Evolutionary conservation across 37 sponge, comb jelly and placozoan species (phyloP).

Genomic region (Oopsacas minuta): DNA sequence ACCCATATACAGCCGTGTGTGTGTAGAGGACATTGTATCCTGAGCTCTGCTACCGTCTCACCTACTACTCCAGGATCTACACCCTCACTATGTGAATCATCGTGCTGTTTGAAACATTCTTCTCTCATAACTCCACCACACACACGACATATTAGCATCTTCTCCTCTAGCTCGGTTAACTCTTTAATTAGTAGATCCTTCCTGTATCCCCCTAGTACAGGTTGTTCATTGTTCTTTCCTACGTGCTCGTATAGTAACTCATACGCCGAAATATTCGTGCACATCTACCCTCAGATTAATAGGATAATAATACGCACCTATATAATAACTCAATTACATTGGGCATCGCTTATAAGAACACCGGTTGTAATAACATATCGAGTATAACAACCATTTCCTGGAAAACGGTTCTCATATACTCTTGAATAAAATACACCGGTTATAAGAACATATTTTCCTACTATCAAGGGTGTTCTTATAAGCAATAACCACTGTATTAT

Average conservation of each 20-base stretch:
- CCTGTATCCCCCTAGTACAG: neutral
- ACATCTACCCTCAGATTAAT: neutral
- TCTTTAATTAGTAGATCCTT: neutral
- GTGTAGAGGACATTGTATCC: neutral
- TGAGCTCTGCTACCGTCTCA: neutral
- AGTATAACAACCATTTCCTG: too few species aligned
- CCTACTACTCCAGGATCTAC: neutral
- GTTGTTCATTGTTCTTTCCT: neutral
- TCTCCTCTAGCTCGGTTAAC: neutral
- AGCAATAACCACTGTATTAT: too few species aligned
- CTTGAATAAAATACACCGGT: too few species aligned
- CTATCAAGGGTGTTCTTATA: too few species aligned
- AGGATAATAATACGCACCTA: too few species aligned
- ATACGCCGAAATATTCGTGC: neutral
- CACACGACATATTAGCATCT: neutral
- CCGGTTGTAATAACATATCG: too few species aligned
- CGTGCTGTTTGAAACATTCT: neutral
- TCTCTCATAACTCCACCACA: neutral
- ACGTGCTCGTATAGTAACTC: neutral
- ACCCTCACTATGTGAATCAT: neutral
- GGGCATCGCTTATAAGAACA: too few species aligned
- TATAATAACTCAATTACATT: too few species aligned
- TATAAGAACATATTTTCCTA: too few species aligned
- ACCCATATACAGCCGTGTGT: neutral
- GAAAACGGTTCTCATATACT: too few species aligned